Evolutionary conservation across 2,888 invertebrate genomes (phyloP), one percentile per base, ranked within the genome.

Genomic region (Vanessa cardui): DNA sequence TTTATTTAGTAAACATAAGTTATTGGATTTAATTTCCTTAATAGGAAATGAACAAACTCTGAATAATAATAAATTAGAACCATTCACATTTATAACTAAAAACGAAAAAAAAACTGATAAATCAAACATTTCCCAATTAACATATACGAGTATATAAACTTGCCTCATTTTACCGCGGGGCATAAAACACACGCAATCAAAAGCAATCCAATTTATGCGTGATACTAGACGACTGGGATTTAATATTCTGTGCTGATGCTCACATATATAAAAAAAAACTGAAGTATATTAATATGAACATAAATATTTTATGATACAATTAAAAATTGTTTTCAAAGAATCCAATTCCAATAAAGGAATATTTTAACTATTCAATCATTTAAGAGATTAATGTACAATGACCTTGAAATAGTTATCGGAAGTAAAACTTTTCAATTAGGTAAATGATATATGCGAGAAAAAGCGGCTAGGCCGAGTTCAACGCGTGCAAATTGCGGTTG

Each of bases 401-500:
- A 21, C 3, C 16, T 16, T 44, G 21, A 54, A 46, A 56, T 7
- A 4, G 31, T 33, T 7, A 31, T 31, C 26, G 54, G 54, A 31
- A 54, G 26, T 54, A 52, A 26, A 52, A 12, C 39, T 39, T 26
- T 39, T n/a, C 56, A 18, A 18, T 18, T 18, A 54, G n/a, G 33
- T 56, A 56, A 33, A 8, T 56, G 18, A 33, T 39, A 56, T 39
- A 56, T 39, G 12, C 56, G 33, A 56, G 56, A 39, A 56, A 56
- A 56, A 18, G 54, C 33, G 12, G 56, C 39, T 39, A 18, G 12
- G 39, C 56, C 39, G 56, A 56, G 56, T 56, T 56, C 56, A 56
- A 56, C 56, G 56, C 33, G 56, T 56, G 12, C 56, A 56, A 33
- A 56, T 56, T 56, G 56, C 56, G 56, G 56, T 56, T 26, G 26